These are phyloP conservation scores for Platycheirus rosarum DNA, from an alignment of 2,888 invertebrate genomes.

Conservation along the genomic window DNA sequence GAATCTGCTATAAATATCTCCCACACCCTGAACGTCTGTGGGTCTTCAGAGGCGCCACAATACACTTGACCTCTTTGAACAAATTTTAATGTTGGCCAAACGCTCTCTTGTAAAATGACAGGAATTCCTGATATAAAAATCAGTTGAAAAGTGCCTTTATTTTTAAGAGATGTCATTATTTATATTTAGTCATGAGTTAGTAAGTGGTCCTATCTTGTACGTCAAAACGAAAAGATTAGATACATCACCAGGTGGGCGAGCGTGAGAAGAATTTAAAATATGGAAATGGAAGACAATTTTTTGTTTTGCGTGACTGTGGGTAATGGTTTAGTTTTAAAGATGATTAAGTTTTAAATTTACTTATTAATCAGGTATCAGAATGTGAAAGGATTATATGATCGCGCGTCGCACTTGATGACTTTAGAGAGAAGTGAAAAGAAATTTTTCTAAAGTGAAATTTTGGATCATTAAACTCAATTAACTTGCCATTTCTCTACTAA, in stretches of 20 bases:
- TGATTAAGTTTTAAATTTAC: not conserved
- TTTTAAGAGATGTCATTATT: not conserved
- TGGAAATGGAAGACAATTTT: not conserved
- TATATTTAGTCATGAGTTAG: slow-evolving; percentile 1
- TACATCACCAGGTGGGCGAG: not conserved
- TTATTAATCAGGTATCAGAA: too few relatives aligned
- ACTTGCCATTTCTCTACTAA: too few relatives aligned
- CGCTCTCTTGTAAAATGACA: not conserved
- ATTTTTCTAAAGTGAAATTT: too few relatives aligned
- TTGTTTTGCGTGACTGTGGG: not conserved
- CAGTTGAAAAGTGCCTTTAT: not conserved
- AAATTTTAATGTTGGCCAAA: slow-evolving; percentile 45
- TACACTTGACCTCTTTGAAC: slow-evolving; percentile 58
- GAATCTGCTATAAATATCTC: slow-evolving; percentile 62
- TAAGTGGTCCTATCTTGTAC: not conserved
- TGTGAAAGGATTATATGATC: too few relatives aligned
- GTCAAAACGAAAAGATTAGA: not conserved
- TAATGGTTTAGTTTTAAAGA: slow-evolving; percentile 22
- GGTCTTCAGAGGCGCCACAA: slow-evolving; percentile 25
- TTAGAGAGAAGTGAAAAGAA: too few relatives aligned
- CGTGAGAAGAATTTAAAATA: not conserved
- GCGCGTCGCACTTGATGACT: too few relatives aligned
- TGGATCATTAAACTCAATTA: too few relatives aligned
- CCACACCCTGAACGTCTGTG: slow-evolving; percentile 41
- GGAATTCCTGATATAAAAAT: not conserved